Evolutionary conservation across 2,888 invertebrate species (phyloP), one percentile per base, ranked within the genome.

Genomic region (Mythimna loreyi): DNA sequence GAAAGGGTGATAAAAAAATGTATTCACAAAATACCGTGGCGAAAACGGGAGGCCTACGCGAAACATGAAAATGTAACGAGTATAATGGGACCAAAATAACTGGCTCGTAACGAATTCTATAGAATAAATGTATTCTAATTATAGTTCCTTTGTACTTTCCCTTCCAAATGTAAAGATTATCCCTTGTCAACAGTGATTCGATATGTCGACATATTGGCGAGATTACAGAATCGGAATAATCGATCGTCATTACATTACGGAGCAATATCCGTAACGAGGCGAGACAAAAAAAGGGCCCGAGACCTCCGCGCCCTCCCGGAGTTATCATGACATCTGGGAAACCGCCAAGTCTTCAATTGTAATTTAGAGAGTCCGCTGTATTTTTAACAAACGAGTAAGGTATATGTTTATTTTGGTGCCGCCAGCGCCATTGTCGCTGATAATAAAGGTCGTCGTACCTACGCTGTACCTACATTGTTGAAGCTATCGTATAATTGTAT

Each of bases 161-260:
- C 43, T 58, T 33, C 49, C 60, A 55, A 73, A 72, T 67, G 57
- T 45, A 40, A 47, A 66, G 72, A 75, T 78, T 65, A 80, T 78
- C 72, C 71, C 28, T 64, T 28, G 49, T 71, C 65, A 52, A 55
- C 70, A 47, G 68, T 61, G 67, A 75, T 73, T 67, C 59, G 55
- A 67, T 67, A 52, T 59, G 68, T 68, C 70, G 77, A 75, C 78
- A 72, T 75, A 72, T 75, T 71, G 68, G 33, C 55, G 49, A 67
- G 58, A 73, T 75, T 53, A 56, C 62, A 25, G 58, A 73, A 47
- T 58, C 43, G 40, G 70, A 70, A 81, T 83, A 82, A 81, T 78
- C 81, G 78, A 82, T 80, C 67, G 75, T 82, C 72, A 82, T 82
- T 80, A 82, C 83, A 82, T 82, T 82, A 82, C 80, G 59, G 55